These are phyloP conservation scores for Chondrilla cf. caribensis DNA, from an alignment of 37 sponge, comb jelly and placozoan species.

Conservation along the genomic window DNA sequence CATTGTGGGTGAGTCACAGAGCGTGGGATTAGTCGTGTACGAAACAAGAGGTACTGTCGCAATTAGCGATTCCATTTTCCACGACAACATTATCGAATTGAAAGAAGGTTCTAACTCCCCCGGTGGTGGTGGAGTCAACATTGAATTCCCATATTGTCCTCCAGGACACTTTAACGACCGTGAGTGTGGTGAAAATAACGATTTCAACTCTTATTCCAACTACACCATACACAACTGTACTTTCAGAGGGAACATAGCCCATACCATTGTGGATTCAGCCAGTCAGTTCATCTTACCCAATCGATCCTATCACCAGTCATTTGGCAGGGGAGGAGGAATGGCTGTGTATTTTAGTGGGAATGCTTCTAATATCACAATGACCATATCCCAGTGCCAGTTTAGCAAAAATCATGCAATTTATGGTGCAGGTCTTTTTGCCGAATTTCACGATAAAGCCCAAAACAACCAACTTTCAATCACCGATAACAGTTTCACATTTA, in stretches of 20 bases:
- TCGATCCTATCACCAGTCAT: background rate
- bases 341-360: constrained; percentile 25
- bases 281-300: background rate
- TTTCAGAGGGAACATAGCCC: constrained; percentile 5
- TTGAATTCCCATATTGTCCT: constrained; percentile 16
- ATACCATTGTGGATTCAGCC: background rate
- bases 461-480: background rate
- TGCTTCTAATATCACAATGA: background rate
- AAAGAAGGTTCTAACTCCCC: too few relatives aligned
- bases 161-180: background rate
- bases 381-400: background rate
- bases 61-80: background rate
- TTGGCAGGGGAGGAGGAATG: constrained; percentile 39
- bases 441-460: constrained; percentile 29
- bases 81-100: background rate
- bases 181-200: background rate
- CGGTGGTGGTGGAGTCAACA: constrained; percentile 12
- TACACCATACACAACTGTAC: constrained; percentile 3
- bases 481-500: background rate
- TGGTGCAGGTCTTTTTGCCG: constrained; percentile 16
- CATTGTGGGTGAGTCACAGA: background rate
- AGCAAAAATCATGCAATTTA: background rate
- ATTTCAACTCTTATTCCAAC: background rate
- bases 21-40: background rate
- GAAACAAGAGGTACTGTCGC: background rate